Percentiles rank a stretch among this genome's conserved stretches.
Conservation (phyloP, 2,888 invertebrate genomes). For the Nephrocerus scutellatus region DNA sequence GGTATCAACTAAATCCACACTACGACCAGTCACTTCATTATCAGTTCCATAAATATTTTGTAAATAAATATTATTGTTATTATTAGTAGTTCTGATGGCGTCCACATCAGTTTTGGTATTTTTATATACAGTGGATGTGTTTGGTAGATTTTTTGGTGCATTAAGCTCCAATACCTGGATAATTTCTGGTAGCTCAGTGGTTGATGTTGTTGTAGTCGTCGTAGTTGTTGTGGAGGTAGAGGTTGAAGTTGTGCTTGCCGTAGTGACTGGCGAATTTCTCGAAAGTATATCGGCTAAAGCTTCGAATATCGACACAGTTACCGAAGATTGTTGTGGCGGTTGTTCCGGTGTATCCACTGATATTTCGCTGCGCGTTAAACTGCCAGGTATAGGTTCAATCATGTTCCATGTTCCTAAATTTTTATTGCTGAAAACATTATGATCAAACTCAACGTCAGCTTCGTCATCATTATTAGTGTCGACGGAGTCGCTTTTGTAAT, state of each 20-base stretch:
- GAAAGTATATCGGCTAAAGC: slow-evolving; percentile 54
- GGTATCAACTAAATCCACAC: no score
- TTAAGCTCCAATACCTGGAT: slow-evolving; percentile 26
- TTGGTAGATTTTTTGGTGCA: slow-evolving; percentile 13
- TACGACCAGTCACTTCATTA: slow-evolving; percentile 21
- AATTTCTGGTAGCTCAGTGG: slow-evolving; percentile 26
- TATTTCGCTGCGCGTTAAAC: slow-evolving; percentile 37
- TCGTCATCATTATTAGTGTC: no score
- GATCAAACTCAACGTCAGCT: no score
- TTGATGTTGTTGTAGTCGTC: no score
- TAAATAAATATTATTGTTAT: no score
- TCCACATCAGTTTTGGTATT: slow-evolving; percentile 20
- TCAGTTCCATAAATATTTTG: no score
- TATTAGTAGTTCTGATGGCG: slow-evolving; percentile 26
- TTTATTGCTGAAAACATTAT: no score
- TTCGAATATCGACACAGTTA: slow-evolving; percentile 54
- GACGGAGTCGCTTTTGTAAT: no score
- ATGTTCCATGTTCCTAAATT: slow-evolving; percentile 24
- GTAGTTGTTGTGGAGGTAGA: slow-evolving; percentile 27
- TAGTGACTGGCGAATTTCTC: slow-evolving; percentile 28
- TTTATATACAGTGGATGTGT: slow-evolving; percentile 24
- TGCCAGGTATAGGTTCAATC: slow-evolving; percentile 27
- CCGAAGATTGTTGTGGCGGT: slow-evolving; percentile 10
- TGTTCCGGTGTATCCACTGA: slow-evolving; percentile 51
- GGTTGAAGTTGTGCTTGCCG: slow-evolving; percentile 24